Base-by-base conservation (phyloP, 2,113 vertebrate genomes). In the Thalassoma bifasciatum region DNA sequence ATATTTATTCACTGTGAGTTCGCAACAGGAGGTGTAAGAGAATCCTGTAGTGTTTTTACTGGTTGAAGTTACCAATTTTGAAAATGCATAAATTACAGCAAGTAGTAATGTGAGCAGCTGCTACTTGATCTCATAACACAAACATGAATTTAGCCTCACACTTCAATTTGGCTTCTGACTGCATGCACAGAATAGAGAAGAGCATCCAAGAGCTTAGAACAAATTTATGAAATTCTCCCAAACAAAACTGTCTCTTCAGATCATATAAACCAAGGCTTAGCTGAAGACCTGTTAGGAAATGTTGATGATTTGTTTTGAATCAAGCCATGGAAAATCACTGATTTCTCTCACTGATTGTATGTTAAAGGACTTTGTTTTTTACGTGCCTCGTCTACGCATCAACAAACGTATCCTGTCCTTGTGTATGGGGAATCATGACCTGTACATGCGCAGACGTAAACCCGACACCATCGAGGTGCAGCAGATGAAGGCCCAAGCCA, bases 401-500 rank as follows among this genome's bases (percentile, higher is more conserved):
- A 99, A 99, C 94, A 99, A 99, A 92, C 94, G 98, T 16, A 98
- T 99, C 89, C 92, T 99, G 88, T 96, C 97, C 63, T 91, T 99
- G 37, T 99, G 98, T 82, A 99, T 99, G 96, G 98, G 98, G n/a
- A 99, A 99, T 85, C 98, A 99, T 0, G 98, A 99, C 65, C 94
- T 99, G 80, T 99, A 99, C 82, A 99, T 99, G 98, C 94, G 97
- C 47, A 95, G 98, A 76, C 92, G 98, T 81, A 98, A 99, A 87
- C 98, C 98, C 0, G 98, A 99, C 93, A 98, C 97, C 87, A 99
- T 99, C 4, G 98, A 99, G 90, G 98, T 99, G 70, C 98, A 99
- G 84, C 98, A 99, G 94, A 99, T 99, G 98, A 99, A 98, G 90
- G 97, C 98, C 5, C 97, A 99, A 88, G 98, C 98, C 62, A 94